Base-by-base conservation (phyloP, 2,888 invertebrate genomes). In the Cenopis cana region DNA sequence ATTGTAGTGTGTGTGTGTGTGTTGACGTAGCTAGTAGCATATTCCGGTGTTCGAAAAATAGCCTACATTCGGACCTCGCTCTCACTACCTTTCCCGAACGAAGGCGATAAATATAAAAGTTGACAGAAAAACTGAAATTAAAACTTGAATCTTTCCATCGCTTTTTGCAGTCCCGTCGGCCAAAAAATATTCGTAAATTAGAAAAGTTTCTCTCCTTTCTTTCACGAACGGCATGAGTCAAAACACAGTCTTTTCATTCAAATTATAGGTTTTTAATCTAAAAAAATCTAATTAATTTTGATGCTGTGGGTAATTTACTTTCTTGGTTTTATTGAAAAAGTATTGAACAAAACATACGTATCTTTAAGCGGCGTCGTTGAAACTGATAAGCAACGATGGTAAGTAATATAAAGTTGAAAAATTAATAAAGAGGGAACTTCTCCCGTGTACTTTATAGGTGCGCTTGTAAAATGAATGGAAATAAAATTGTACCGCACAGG, bases 371-470 rank as follows among this genome's bases (percentile, higher is more conserved):
- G 71, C 69, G 70, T 68, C 74, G 72, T 78, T 78, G 83, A 87
- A 84, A 86, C 82, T 85, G 87, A 89, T 89, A 85, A 89, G 84
- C 85, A 82, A 86, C 88, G 89, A 87, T 89, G 88, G 85, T 89
- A 88, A 89, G 91, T 90, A 92, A 93, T 92, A 93, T 91, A 92
- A 93, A 93, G 93, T 93, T 93, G 89, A 90, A 93, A 93, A 93
- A 93, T 93, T 93, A 93, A 93, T 93, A 93, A 93, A 92, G 93
- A 91, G 82, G 87, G 88, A 93, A 93, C 88, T 93, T 91, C 87
- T 86, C 84, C 85, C 84, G 84, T 88, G 81, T 86, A 86, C 89
- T 90, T 91, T 92, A 91, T 92, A 91, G 92, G 90, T 89, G 85
- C 89, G 91, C 91, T 90, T 90, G 89, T 90, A 92, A 93, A 92